Conservation (phyloP, 2,888 invertebrate genomes). For the Eledone cirrhosa region DNA sequence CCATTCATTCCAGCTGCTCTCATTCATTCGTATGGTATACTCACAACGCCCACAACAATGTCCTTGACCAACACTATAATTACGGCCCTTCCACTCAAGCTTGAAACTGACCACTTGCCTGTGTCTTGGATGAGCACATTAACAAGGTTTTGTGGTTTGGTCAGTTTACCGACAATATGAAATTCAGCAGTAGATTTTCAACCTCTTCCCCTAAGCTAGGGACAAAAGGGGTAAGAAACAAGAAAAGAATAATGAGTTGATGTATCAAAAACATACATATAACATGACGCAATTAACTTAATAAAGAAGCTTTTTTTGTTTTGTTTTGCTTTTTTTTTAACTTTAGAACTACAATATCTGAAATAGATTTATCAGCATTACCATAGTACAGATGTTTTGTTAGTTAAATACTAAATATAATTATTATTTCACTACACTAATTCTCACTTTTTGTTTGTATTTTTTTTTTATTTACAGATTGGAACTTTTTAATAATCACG, state of each 20-base stretch:
- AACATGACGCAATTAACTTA: conserved; percentile 27
- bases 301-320: conserved; percentile 16
- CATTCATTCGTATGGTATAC: conserved; percentile 28
- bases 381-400: conserved; percentile 7
- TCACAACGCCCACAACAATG: conserved; percentile 28
- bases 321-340: no score
- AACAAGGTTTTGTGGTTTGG: conserved; percentile 38
- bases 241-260: conserved; percentile 59
- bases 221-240: conserved; percentile 68
- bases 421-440: conserved; percentile 16
- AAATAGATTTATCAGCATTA: conserved; percentile 21
- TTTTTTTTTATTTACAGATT: no score
- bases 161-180: conserved; percentile 38
- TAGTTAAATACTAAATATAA: conserved; percentile 22
- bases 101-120: conserved; percentile 49
- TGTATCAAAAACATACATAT: conserved; percentile 29
- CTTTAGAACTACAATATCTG: conserved; percentile 14
- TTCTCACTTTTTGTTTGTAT: no score
- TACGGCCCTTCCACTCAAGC: conserved; percentile 28
- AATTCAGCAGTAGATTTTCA: conserved; percentile 53
- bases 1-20: conserved; percentile 25
- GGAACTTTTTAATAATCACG: no score
- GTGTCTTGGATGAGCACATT: conserved; percentile 47
- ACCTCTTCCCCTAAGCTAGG: conserved; percentile 70
- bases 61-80: conserved; percentile 27